Evolutionary conservation across 2,113 vertebrate genomes (phyloP).

Genomic region (Ochotona curzoniae): DNA sequence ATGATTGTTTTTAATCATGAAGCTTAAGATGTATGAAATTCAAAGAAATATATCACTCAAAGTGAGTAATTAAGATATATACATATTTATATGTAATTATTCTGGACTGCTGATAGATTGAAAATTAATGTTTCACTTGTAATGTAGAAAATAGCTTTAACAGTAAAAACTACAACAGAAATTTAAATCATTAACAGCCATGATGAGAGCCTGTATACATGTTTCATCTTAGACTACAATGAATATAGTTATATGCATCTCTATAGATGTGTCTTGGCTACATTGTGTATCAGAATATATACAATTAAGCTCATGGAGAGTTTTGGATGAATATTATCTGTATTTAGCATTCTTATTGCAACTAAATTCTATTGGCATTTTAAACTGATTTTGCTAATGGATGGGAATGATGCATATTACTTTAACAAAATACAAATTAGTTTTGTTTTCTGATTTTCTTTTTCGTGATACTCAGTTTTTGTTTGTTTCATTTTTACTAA

Average conservation of each 20-base stretch:
- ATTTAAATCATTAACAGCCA: slow-evolving; percentile 40
- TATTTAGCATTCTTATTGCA: slow-evolving; percentile 12
- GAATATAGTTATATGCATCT: not conserved
- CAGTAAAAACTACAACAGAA: slow-evolving; percentile 21
- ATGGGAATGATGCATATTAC: not conserved
- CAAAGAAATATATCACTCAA: slow-evolving; percentile 43
- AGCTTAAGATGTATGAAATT: slow-evolving; percentile 55
- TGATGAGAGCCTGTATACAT: not conserved
- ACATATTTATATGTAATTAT: not conserved
- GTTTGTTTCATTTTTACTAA: slow-evolving; percentile 16
- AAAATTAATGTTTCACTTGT: slow-evolving; percentile 42
- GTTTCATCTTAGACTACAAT: not conserved
- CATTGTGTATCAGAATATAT: not conserved
- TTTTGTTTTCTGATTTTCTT: not conserved
- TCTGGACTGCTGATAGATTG: slow-evolving; percentile 12
- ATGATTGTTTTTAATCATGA: slow-evolving; percentile 9
- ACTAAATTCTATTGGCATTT: slow-evolving; percentile 59
- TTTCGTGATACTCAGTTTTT: not conserved
- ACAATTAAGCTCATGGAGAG: not conserved
- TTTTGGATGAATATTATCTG: slow-evolving; percentile 3
- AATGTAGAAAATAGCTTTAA: slow-evolving; percentile 32
- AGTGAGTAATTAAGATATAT: slow-evolving; percentile 50
- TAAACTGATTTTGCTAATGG: slow-evolving; percentile 45
- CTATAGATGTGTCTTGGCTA: not conserved
- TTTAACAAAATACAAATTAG: slow-evolving; percentile 53